phyloP scores from a whole-genome alignment of 2,888 invertebrate species.

The Marasmarcha lunaedactyla region DNA sequence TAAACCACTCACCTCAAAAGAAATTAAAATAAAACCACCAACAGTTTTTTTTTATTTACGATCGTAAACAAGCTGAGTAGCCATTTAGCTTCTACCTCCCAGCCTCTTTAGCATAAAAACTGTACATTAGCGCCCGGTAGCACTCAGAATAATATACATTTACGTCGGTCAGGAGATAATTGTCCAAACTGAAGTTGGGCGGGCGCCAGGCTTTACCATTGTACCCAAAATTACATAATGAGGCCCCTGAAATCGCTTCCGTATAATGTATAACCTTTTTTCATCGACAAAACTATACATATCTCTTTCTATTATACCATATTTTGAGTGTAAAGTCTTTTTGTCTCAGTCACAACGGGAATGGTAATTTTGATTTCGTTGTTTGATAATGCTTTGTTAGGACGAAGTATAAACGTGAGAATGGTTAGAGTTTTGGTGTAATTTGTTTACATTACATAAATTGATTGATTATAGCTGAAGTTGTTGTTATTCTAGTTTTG shows the following conservation, averaged over 20 bases:
- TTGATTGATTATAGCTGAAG: not conserved
- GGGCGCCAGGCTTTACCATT: not conserved
- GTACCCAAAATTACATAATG: not conserved
- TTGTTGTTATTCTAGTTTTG: not conserved
- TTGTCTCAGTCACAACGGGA: not conserved
- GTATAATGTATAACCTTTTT: not conserved
- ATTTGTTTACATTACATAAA: not conserved
- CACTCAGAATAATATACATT: not conserved
- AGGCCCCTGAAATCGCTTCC: not conserved
- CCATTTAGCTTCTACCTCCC: not conserved
- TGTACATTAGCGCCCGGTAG: not conserved
- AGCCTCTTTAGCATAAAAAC: not conserved
- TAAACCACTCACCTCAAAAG: too few species aligned
- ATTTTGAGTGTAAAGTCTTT: not conserved
- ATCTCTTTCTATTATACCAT: not conserved
- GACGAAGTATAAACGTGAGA: not conserved
- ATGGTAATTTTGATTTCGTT: not conserved
- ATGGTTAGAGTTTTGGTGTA: not conserved
- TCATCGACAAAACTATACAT: not conserved
- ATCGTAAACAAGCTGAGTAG: too few species aligned
- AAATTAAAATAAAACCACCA: too few species aligned
- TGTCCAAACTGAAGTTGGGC: not conserved
- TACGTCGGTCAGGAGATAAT: not conserved
- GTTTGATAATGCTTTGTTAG: not conserved
- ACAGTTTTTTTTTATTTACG: too few species aligned